These are phyloP conservation scores for Passer domesticus DNA, from an alignment of 2,113 vertebrate species.

Conservation along the genomic window DNA sequence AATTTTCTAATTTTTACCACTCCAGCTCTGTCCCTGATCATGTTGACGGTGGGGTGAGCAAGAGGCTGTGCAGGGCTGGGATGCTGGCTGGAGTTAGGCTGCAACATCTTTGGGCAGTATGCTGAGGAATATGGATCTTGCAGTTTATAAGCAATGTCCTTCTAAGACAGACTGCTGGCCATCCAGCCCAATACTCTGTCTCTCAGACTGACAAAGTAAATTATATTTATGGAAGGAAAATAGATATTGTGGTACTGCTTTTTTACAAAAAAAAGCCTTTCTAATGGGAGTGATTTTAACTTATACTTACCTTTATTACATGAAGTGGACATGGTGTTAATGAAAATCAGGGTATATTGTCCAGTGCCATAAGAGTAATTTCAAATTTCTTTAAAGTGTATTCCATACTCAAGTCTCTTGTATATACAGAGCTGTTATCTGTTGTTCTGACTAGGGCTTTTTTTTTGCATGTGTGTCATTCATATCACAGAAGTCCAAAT, in stretches of 20 bases:
- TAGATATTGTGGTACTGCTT: neutral
- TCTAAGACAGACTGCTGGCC: neutral
- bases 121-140: neutral
- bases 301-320: neutral
- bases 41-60: fast-evolving
- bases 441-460: neutral
- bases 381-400: neutral
- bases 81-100: neutral
- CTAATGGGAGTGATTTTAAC: neutral
- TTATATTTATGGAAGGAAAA: neutral
- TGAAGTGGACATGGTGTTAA: neutral
- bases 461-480: fast-evolving
- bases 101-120: neutral
- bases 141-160: neutral
- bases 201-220: neutral
- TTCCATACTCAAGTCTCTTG: neutral
- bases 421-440: neutral
- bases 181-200: neutral
- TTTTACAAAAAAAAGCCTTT: neutral
- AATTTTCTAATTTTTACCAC: neutral
- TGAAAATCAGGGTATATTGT: neutral
- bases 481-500: neutral
- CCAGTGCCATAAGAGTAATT: neutral
- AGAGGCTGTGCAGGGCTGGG: fast-evolving
- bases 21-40: neutral